Evolutionary conservation across 2,888 invertebrate genomes (phyloP), one percentile per base, ranked within the genome.

Genomic region (Odontomyia ornata): DNA sequence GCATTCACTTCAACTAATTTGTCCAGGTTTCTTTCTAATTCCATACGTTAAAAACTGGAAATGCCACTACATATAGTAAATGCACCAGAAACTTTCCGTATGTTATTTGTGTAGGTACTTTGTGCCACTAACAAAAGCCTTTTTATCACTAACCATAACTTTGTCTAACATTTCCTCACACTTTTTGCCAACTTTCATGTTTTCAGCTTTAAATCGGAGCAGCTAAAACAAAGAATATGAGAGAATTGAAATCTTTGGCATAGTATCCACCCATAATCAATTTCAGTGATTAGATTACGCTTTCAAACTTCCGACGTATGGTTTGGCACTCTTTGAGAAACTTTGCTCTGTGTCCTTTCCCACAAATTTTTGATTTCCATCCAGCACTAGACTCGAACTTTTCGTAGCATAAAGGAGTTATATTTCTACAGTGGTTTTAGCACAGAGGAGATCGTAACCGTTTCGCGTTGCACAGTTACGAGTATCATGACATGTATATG

Each of bases 281-380:
- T 83, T 83, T 83, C 82, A 81, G 82, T 83, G 83, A 83, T 83
- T 83, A 81, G 82, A 83, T 83, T 83, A 82, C 81, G 81, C 81
- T 81, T 81, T 80, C 81, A 81, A 82, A 82, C 81, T 82, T 83
- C 83, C 83, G 83, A 82, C 81, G 81, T 82, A 82, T 81, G 83
- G 82, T 81, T 83, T 83, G 83, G 83, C 83, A 83, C 80, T 80
- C 80, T 67, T 73, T 46, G 56, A 27, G 73, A 15, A 77, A 30
- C 36, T 71, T 71, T 71, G 9, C 47, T 18, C 27, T n/a, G 2
- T 52, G 69, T 47, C 52, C 43, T 47, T 64, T 67, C 36, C 43
- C 43, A 9, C 36, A 21, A n/a, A 18, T 67, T 67, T n/a, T 21
- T 30, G 21, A 67, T 67, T 36, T 13, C 18, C 11, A 43, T 18